Evolutionary conservation across 2,797 vertebrate species (phyloP).

Genomic region (Mus caroli): DNA sequence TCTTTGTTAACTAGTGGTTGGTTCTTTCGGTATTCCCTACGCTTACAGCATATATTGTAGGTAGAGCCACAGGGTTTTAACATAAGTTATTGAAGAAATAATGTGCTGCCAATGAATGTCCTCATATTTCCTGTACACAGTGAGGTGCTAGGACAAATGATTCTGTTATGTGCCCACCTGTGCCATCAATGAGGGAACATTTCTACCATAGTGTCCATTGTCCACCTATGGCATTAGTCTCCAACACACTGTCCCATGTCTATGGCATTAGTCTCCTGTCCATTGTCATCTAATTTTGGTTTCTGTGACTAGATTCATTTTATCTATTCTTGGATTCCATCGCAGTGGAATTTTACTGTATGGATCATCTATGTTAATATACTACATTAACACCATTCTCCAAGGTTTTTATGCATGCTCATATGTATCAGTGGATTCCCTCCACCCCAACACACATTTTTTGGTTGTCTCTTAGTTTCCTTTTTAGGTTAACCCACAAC

Average conservation of each 20-base stretch:
- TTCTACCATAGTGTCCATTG: neutral
- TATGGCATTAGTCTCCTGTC: neutral
- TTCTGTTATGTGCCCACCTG: neutral
- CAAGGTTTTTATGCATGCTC: neutral
- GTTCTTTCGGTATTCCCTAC: conserved; percentile 3
- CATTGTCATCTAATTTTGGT: neutral
- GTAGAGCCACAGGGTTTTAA: neutral
- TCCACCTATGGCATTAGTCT: neutral
- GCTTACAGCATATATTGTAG: neutral
- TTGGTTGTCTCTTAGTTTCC: neutral
- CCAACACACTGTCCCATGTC: neutral
- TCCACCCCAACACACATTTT: neutral
- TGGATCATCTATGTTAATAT: neutral
- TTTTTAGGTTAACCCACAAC: neutral
- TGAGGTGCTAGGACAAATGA: neutral
- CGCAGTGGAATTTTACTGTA: neutral
- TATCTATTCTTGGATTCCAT: neutral
- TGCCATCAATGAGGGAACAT: neutral
- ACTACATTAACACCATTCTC: neutral
- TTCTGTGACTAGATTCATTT: conserved; percentile 11
- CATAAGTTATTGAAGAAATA: neutral
- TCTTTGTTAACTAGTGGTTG: conserved; percentile 18
- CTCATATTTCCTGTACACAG: neutral
- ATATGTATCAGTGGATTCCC: neutral
- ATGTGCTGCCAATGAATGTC: neutral